phyloP scores from a whole-genome alignment of 2,113 vertebrate species.

The Cyanocitta stelleri region DNA sequence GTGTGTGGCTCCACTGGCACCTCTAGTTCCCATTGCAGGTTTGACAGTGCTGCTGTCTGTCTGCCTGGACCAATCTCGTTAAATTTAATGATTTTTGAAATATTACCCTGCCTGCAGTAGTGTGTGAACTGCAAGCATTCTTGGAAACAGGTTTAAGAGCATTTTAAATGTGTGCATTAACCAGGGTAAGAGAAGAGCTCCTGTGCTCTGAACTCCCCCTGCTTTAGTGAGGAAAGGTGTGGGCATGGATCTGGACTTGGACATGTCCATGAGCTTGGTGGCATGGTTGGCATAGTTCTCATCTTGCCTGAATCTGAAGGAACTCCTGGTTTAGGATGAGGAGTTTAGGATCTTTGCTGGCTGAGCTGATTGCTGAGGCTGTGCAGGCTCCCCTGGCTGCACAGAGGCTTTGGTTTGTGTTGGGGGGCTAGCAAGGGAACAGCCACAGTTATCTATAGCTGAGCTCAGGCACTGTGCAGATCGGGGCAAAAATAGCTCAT shows the following conservation, averaged over 20 bases:
- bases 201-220: neutral
- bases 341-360: neutral
- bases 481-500: neutral
- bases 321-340: neutral
- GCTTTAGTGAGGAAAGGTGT: accelerated
- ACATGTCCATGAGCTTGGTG: accelerated
- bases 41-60: neutral
- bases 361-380: neutral
- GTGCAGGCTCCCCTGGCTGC: neutral
- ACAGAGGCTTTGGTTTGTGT: neutral
- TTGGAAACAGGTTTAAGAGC: neutral
- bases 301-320: no score
- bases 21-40: accelerated
- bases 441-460: neutral
- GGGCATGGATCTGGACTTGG: neutral
- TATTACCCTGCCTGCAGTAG: neutral
- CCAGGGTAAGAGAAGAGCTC: neutral
- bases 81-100: neutral
- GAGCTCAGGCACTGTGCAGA: neutral
- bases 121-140: neutral
- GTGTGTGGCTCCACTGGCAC: accelerated
- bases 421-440: neutral
- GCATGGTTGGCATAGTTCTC: no score
- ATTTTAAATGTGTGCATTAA: neutral
- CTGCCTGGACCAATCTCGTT: neutral